A percentile compares a stretch with the other conserved stretches of the same genome.
Conservation (phyloP, 2,113 vertebrate genomes). For the Triplophysa dalaica region DNA sequence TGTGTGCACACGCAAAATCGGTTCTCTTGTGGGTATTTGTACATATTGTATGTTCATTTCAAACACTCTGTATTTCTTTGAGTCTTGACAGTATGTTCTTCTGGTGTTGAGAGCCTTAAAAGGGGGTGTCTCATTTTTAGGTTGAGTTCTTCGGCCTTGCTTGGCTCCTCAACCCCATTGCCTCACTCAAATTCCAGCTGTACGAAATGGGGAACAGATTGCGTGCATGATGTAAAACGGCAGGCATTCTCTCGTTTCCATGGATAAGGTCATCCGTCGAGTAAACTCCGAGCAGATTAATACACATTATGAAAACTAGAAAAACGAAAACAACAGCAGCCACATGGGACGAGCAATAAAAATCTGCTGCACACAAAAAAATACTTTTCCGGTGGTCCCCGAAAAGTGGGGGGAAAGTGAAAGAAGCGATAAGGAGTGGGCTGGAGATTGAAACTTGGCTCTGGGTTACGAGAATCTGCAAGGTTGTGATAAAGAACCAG, state of each 20-base stretch:
- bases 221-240: conserved; percentile 57
- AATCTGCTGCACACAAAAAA: background rate
- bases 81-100: background rate
- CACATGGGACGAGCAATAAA: background rate
- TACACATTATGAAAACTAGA: conserved; percentile 39
- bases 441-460: conserved; percentile 38
- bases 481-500: conserved; percentile 49
- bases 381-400: conserved; percentile 26
- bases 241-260: conserved; percentile 56
- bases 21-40: conserved; percentile 14
- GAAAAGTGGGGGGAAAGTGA: background rate
- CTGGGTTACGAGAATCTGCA: conserved; percentile 19
- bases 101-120: conserved; percentile 1
- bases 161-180: conserved; percentile 50
- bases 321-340: conserved; percentile 22
- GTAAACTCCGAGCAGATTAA: conserved; percentile 52
- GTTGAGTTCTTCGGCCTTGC: conserved; percentile 37
- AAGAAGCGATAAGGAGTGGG: conserved; percentile 20
- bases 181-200: conserved; percentile 59
- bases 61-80: conserved; percentile 9
- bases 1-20: background rate
- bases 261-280: conserved; percentile 55
- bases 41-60: conserved; percentile 10
- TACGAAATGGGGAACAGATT: conserved; percentile 61
- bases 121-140: conserved; percentile 39